Base-by-base conservation (phyloP, 2,113 vertebrate species). In the Lycaon pictus region DNA sequence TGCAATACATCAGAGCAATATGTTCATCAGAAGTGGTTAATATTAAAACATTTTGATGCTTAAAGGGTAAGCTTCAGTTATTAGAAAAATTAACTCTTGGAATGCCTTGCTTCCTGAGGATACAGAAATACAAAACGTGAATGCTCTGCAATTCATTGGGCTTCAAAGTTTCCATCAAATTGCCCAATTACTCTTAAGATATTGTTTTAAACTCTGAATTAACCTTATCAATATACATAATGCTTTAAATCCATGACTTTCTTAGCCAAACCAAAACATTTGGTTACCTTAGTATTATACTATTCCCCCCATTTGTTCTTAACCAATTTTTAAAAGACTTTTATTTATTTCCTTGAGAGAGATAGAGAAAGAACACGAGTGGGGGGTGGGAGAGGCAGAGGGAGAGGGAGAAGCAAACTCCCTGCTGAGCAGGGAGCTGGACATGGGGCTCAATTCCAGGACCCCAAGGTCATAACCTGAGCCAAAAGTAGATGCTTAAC, bases 41-140 rank as follows among this genome's bases (percentile, higher is more conserved):
- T 84, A 15, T 76, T 88, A 55, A 94, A 93, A 85, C 13, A 91
- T 69, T 95, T 85, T 85, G 80, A 67, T 56, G 51, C 56, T 65
- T 91, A 84, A 85, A 88, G 83, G 37, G 58, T 5, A 89, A 91
- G 32, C 15, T 95, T 81, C n/a, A 77, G 65, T 85, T 89, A 84
- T 72, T 90, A 71, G 72, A 90, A 96, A 95, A 88, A 94, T 63
- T 80, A 96, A 80, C 82, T 93, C 88, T 63, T 72, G 6, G 13
- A 88, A 91, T n/a, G 29, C 63, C 11, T 76, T 5, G 22, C 22
- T 87, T 58, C 43, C 7, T 67, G 19, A 90, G 25, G 72, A 19
- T 82, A 12, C 9, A 93, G 29, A 88, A 88, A 87, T 71, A 82
- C 3, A 53, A 95, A 32, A 32, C 35, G 32, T 56, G 65, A 80